phyloP scores from a whole-genome alignment of 2,888 invertebrate genomes.

The Coelopa pilipes region DNA sequence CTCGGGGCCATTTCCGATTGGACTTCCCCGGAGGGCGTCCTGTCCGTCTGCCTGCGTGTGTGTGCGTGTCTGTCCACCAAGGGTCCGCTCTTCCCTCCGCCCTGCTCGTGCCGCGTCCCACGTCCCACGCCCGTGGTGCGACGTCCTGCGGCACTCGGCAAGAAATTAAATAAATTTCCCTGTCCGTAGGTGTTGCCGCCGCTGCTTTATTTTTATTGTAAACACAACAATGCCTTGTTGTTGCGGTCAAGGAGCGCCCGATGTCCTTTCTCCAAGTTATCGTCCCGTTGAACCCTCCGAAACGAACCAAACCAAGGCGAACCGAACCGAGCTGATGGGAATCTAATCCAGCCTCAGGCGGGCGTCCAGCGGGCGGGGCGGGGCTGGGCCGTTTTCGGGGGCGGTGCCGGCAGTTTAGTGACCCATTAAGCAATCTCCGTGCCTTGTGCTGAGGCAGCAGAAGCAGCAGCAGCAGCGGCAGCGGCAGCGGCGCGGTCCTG shows the following conservation, averaged over 20 bases:
- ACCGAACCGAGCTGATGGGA: too few relatives aligned
- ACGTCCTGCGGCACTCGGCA: conserved; percentile 8
- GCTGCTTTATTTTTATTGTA: conserved; percentile 28
- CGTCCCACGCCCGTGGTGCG: background rate
- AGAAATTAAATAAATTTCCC: conserved; percentile 28
- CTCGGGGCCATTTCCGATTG: too few relatives aligned
- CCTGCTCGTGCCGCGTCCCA: background rate
- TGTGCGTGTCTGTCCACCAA: too few relatives aligned
- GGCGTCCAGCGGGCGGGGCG: too few relatives aligned
- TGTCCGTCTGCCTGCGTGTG: background rate
- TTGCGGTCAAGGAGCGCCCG: background rate
- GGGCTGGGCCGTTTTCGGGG: background rate
- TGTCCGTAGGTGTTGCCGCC: conserved; percentile 30
- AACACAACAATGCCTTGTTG: conserved; percentile 14
- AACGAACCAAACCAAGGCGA: too few relatives aligned
- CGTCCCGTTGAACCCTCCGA: background rate
- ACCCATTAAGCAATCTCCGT: background rate
- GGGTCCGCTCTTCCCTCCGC: too few relatives aligned
- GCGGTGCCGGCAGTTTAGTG: background rate
- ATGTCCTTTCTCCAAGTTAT: background rate
- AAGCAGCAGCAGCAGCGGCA: too few relatives aligned
- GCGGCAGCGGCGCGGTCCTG: too few relatives aligned
- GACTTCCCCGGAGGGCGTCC: background rate
- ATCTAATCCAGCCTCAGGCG: too few relatives aligned
- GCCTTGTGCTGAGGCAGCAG: background rate